Evolutionary conservation across 2,797 vertebrate species (phyloP).

Genomic region (Vespertilio murinus): DNA sequence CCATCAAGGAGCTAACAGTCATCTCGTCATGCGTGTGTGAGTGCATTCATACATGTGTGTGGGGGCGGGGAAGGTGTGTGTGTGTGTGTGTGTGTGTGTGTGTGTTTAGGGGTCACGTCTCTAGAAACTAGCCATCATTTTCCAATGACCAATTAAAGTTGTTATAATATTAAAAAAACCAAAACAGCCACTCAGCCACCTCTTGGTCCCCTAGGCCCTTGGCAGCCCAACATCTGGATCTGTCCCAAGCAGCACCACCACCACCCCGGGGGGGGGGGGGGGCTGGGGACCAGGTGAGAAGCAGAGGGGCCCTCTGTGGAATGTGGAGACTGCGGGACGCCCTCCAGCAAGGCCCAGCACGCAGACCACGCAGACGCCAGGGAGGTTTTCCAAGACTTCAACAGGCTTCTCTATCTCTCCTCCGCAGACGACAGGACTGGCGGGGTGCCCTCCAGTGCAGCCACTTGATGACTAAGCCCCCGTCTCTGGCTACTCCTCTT

Average conservation of each 20-base stretch:
- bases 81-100: accelerated
- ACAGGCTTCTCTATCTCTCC: not conserved
- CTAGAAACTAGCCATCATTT: not conserved
- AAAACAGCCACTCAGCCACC: not conserved
- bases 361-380: accelerated
- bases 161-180: not conserved
- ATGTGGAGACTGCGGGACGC: not conserved
- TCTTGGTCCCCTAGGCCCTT: not conserved
- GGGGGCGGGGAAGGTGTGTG: accelerated
- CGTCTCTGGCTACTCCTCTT: not conserved
- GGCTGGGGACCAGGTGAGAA: not conserved
- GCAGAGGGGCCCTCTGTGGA: not conserved
- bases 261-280: accelerated
- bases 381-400: not conserved
- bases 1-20: no score
- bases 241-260: not conserved
- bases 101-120: not conserved
- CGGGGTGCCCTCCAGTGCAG: not conserved
- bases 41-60: no score
- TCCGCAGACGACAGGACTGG: not conserved
- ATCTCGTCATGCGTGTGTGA: accelerated
- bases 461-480: not conserved
- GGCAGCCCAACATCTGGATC: not conserved
- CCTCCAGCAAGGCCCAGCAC: not conserved
- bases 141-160: not conserved